Evolutionary conservation across 2,113 vertebrate genomes (phyloP).

Genomic region (Spea bombifrons): DNA sequence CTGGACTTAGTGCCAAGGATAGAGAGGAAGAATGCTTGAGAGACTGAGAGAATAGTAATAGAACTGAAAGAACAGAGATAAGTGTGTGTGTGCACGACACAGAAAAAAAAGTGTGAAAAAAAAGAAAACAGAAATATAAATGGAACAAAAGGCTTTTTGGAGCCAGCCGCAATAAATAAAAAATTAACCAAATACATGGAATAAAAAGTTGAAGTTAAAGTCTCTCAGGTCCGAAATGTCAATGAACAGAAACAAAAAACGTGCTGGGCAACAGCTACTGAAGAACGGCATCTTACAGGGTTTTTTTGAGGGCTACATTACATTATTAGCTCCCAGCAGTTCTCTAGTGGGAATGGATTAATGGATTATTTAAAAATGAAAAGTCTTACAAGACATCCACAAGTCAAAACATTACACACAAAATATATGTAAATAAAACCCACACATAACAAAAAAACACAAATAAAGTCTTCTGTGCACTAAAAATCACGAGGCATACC

Average conservation of each 20-base stretch:
- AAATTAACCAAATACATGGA: constrained; percentile 10
- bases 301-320: neutral
- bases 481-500: constrained; percentile 14
- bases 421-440: too few relatives aligned
- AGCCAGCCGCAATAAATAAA: neutral
- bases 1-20: too few relatives aligned
- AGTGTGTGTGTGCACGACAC: too few relatives aligned
- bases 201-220: neutral
- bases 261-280: too few relatives aligned
- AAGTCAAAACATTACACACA: too few relatives aligned
- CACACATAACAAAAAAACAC: neutral
- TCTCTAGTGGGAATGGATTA: neutral
- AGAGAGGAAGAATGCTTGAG: constrained; percentile 47
- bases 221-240: neutral
- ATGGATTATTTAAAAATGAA: neutral
- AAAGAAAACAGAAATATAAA: neutral
- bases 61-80: constrained; percentile 54
- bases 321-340: neutral
- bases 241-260: neutral
- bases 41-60: constrained; percentile 49
- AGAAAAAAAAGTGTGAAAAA: constrained; percentile 48
- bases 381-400: neutral
- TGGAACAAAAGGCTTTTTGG: neutral
- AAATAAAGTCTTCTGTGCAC: neutral
- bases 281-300: neutral